These are phyloP conservation scores for Ylistrum balloti DNA, from an alignment of 1,140 invertebrate genomes.

Conservation along the genomic window DNA sequence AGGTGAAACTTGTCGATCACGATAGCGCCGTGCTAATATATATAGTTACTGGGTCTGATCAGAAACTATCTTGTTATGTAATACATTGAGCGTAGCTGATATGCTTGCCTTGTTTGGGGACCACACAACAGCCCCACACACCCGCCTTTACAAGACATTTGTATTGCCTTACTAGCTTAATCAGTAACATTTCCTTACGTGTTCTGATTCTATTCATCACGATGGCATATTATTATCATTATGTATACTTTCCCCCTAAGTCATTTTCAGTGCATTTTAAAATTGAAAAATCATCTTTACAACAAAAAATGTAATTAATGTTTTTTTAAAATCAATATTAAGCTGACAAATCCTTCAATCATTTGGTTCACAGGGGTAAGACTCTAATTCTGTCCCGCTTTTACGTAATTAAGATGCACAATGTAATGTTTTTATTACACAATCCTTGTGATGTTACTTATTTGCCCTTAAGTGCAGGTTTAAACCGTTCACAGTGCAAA, in stretches of 20 bases:
- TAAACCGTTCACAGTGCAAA: constrained; percentile 20
- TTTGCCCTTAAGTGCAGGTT: constrained; percentile 17
- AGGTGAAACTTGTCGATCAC: too few species aligned
- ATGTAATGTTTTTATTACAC: constrained; percentile 36
- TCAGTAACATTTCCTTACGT: too few species aligned
- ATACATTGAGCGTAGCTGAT: neutral
- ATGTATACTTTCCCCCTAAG: too few species aligned
- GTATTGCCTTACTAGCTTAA: neutral
- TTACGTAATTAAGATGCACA: constrained; percentile 20
- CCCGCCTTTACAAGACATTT: too few species aligned
- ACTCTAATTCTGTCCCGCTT: neutral
- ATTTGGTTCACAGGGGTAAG: neutral
- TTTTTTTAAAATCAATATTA: neutral
- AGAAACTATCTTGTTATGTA: neutral
- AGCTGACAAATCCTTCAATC: neutral
- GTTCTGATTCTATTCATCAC: too few species aligned
- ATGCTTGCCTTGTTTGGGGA: neutral
- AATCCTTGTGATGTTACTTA: constrained; percentile 25
- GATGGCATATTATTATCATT: too few species aligned
- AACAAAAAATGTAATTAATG: neutral
- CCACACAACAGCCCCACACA: neutral
- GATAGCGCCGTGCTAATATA: neutral
- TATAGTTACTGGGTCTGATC: neutral
- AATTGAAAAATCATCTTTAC: neutral
- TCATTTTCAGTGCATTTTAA: too few species aligned